These are phyloP conservation scores for Thryonomys swinderianus DNA, from an alignment of 2,113 vertebrate species.

Conservation along the genomic window DNA sequence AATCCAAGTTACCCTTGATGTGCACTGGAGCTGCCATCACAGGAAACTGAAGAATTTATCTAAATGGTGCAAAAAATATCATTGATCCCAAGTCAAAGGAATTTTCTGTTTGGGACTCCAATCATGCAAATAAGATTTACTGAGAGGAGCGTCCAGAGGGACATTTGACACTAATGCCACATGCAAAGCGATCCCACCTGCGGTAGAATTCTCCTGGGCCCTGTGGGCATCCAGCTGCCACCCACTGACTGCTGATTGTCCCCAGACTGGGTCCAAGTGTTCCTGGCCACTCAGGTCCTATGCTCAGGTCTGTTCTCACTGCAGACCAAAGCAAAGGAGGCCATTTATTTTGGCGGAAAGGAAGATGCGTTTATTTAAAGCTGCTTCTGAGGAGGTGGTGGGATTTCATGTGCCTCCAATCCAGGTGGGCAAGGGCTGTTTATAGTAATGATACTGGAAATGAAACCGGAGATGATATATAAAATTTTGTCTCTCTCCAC, in stretches of 20 bases:
- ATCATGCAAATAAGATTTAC: background rate
- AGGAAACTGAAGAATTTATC: background rate
- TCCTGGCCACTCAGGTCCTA: background rate
- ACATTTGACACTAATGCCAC: background rate
- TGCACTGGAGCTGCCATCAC: no score
- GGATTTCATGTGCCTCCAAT: background rate
- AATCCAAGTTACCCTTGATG: background rate
- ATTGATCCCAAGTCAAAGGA: fast-evolving
- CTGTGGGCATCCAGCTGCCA: no score
- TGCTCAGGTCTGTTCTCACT: background rate
- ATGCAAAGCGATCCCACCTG: background rate
- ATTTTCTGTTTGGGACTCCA: background rate
- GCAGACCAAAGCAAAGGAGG: background rate
- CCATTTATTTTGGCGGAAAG: background rate
- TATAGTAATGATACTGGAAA: background rate
- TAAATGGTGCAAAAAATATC: background rate
- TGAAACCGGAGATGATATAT: no score
- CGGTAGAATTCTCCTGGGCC: no score
- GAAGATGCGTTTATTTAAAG: background rate
- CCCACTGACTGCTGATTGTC: background rate
- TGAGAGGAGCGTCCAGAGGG: background rate
- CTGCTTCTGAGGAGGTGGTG: background rate
- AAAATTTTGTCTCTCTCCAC: no score
- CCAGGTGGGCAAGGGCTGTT: background rate
- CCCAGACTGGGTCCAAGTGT: background rate